A percentile compares a stretch with the other conserved stretches of the same genome.
Conservation (phyloP, 2,888 invertebrate genomes). For the Julus scanicus region DNA sequence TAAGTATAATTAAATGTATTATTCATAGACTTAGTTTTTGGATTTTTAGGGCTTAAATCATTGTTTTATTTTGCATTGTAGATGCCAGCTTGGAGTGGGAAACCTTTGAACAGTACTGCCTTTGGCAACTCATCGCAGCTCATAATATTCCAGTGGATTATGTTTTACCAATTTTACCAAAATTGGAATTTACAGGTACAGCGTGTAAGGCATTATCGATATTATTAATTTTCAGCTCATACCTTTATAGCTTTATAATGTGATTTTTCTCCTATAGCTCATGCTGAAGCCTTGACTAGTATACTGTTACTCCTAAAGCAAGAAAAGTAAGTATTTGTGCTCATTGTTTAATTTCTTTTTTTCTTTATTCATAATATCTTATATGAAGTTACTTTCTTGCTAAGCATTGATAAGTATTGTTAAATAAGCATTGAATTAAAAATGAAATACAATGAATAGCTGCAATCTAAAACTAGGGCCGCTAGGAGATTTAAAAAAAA, state of each 20-base stretch:
- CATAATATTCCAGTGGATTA: slow-evolving; percentile 94
- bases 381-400: no score
- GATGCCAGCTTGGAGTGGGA: slow-evolving; percentile 93
- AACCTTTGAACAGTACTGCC: slow-evolving; percentile 95
- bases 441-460: no score
- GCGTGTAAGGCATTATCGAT: slow-evolving; percentile 57
- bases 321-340: slow-evolving; percentile 74
- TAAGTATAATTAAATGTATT: slow-evolving; percentile 62
- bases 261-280: slow-evolving; percentile 68
- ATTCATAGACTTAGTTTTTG: neutral
- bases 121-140: slow-evolving; percentile 95
- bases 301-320: slow-evolving; percentile 91
- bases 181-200: slow-evolving; percentile 69
- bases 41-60: slow-evolving; percentile 69
- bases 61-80: slow-evolving; percentile 75
- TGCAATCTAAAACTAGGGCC: no score
- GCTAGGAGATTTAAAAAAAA: no score
- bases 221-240: neutral
- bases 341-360: no score
- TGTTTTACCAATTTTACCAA: slow-evolving; percentile 82
- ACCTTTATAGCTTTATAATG: neutral
- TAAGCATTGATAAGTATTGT: no score
- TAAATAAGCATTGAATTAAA: no score
- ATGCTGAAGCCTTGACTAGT: slow-evolving; percentile 92
- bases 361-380: no score